phyloP scores from a whole-genome alignment of 2,113 vertebrate species.

The Anthoscopus minutus region DNA sequence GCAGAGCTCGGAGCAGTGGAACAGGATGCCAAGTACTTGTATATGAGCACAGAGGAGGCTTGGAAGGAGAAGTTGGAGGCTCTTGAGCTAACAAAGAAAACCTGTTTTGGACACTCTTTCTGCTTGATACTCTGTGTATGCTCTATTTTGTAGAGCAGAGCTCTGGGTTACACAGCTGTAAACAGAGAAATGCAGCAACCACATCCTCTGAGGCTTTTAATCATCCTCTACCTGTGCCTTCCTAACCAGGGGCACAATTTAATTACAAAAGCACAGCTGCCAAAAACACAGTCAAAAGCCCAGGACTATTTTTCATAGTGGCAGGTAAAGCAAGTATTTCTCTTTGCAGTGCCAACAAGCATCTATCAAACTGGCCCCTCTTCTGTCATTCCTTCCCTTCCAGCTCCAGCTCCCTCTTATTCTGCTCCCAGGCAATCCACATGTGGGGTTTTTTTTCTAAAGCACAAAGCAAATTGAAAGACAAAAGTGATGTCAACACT shows the following conservation, averaged over 20 bases:
- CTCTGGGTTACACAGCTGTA: not conserved
- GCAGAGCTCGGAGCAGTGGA: not conserved
- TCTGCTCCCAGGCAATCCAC: not conserved
- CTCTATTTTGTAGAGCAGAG: not conserved
- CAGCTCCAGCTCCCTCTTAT: not conserved
- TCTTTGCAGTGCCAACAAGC: not conserved
- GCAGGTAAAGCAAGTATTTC: not conserved
- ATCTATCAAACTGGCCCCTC: not conserved
- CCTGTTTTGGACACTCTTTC: not conserved
- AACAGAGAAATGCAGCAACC: not conserved
- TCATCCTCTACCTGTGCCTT: not conserved
- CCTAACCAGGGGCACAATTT: slow-evolving; percentile 26
- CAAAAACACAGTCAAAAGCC: not conserved
- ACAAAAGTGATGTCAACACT: not conserved
- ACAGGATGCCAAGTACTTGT: not conserved
- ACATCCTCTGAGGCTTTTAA: not conserved
- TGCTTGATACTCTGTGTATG: not conserved
- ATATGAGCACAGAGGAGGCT: not conserved
- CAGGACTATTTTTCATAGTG: not conserved
- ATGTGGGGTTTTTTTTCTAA: rapidly evolving
- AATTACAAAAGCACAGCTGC: slow-evolving; percentile 42
- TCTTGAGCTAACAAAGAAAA: not conserved
- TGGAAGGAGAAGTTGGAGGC: not conserved
- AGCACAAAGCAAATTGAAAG: not conserved
- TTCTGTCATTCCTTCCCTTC: not conserved